A percentile compares a stretch with the other conserved stretches of the same genome.
Conservation (phyloP, 2,113 vertebrate species). For the cattle (Bos taurus) region DNA sequence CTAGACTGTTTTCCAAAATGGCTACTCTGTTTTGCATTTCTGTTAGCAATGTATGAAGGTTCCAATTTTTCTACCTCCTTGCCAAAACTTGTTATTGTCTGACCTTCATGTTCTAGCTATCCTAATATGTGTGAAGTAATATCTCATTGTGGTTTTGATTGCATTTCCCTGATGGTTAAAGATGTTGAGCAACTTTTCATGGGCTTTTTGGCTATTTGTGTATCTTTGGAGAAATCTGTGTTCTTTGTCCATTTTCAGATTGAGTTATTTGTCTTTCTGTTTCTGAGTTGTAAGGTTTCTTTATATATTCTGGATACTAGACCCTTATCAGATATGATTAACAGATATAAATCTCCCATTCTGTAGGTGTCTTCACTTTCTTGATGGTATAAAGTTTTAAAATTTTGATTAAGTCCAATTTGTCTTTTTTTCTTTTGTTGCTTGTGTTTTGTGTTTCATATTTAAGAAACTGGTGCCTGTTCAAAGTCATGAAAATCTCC, state of each 20-base stretch:
- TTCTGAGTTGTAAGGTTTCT: neutral
- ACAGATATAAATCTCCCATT: neutral
- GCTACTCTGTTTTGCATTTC: neutral
- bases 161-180: neutral
- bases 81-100: neutral
- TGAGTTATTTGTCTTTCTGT: neutral
- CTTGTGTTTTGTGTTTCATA: neutral
- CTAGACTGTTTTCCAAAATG: neutral
- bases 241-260: neutral
- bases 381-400: neutral
- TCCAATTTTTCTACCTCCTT: neutral
- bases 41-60: neutral
- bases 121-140: neutral
- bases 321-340: neutral
- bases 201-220: neutral
- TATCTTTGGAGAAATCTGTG: neutral
- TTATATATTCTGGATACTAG: neutral
- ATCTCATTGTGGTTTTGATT: neutral
- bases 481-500: neutral
- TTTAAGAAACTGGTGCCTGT: neutral
- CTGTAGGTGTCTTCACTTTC: neutral
- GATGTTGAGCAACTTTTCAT: neutral
- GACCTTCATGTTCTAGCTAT: neutral
- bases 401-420: neutral
- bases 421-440: neutral